Evolutionary conservation across 2,113 vertebrate genomes (phyloP).

Genomic region (Oryzias celebensis): DNA sequence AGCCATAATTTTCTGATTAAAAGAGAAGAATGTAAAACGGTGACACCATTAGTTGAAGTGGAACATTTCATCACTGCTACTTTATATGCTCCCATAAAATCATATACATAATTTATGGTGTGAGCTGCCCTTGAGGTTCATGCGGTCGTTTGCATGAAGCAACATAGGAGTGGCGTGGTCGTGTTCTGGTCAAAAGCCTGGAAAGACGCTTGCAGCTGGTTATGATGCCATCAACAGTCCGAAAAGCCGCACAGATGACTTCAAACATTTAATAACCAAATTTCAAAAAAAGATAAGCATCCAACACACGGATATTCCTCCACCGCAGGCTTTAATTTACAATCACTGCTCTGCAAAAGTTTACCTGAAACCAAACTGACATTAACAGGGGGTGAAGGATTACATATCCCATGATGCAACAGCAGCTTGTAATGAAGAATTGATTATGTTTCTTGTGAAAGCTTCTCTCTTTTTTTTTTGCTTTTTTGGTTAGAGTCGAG

Average conservation of each 20-base stretch:
- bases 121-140: conserved; percentile 27
- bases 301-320: no score
- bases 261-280: conserved; percentile 36
- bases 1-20: conserved; percentile 59
- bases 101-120: conserved; percentile 52
- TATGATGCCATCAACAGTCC: background rate
- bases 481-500: no score
- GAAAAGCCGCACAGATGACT: conserved; percentile 1
- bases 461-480: no score
- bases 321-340: no score
- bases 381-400: no score
- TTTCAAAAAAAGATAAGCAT: no score
- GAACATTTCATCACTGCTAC: conserved; percentile 58
- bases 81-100: conserved; percentile 55
- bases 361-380: no score
- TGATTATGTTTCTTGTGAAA: no score
- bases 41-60: conserved; percentile 42
- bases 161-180: conserved; percentile 5
- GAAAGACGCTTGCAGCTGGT: conserved; percentile 12
- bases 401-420: no score
- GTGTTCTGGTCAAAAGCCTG: conserved; percentile 13
- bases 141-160: conserved; percentile 26
- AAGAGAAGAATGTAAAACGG: conserved; percentile 47
- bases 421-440: no score
- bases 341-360: no score